These are phyloP conservation scores for Eupeodes luniger DNA, from an alignment of 2,888 invertebrate genomes.

Conservation along the genomic window DNA sequence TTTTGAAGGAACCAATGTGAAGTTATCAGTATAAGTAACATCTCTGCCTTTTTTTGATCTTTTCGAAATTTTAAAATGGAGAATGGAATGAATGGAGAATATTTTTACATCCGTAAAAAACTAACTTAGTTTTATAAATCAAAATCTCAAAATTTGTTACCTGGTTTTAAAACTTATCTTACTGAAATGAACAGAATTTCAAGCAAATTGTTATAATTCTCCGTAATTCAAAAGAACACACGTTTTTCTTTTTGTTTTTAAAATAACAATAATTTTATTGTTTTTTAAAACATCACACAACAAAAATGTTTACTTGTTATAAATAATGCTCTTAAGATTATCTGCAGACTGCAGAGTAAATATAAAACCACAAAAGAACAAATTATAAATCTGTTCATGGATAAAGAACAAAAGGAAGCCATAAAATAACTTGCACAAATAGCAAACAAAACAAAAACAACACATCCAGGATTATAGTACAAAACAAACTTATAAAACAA, in stretches of 20 bases:
- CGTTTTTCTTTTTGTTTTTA: neutral
- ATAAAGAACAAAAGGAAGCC: slow-evolving; percentile 27
- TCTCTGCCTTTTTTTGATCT: too few species aligned
- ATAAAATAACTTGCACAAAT: slow-evolving; percentile 25
- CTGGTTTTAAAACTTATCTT: too few species aligned
- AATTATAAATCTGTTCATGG: neutral
- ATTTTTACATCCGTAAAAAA: too few species aligned
- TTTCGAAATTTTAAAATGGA: too few species aligned
- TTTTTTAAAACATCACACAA: neutral
- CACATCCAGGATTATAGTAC: slow-evolving; percentile 23
- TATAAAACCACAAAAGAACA: slow-evolving; percentile 1
- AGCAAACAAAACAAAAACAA: slow-evolving; percentile 3
- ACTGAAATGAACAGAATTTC: too few species aligned
- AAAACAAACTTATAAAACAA: slow-evolving; percentile 17
- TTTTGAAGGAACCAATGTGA: too few species aligned
- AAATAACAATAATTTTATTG: neutral
- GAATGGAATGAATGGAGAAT: too few species aligned
- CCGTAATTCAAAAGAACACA: neutral
- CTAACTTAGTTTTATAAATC: too few species aligned
- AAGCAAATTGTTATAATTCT: neutral
- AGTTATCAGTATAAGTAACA: too few species aligned
- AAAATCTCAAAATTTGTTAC: too few species aligned
- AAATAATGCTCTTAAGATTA: neutral
- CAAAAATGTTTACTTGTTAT: neutral
- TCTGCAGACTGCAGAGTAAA: neutral